These are phyloP conservation scores for Sternarchorhynchus goeldii DNA, from an alignment of 2,797 vertebrate species.

Conservation along the genomic window DNA sequence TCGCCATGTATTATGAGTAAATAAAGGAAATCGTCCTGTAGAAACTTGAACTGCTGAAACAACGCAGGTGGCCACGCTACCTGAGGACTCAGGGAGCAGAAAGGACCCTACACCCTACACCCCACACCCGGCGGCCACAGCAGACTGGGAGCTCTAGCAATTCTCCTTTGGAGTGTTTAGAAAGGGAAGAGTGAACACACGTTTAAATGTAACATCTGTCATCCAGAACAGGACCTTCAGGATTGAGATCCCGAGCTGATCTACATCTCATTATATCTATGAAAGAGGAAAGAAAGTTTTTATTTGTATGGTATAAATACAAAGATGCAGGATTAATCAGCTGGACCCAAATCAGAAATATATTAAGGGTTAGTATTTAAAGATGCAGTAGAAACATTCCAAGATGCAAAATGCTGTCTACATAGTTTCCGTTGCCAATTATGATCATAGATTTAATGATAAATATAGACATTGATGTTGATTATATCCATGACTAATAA, in stretches of 20 bases:
- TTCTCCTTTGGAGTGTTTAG: no score
- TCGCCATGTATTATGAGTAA: background rate
- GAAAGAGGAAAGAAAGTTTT: background rate
- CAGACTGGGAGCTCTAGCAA: background rate
- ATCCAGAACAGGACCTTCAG: background rate
- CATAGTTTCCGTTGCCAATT: conserved; percentile 2
- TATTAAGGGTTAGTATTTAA: background rate
- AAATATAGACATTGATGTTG: conserved; percentile 9
- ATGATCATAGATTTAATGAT: conserved; percentile 5
- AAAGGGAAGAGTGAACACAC: no score
- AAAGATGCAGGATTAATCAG: background rate
- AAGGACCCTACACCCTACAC: no score
- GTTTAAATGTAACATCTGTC: no score
- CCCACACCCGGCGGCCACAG: background rate
- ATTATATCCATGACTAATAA: conserved; percentile 2
- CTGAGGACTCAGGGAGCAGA: background rate
- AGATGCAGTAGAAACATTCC: background rate
- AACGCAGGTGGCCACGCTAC: background rate
- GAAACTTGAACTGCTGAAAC: background rate
- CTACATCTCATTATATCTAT: background rate
- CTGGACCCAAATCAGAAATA: conserved; percentile 6
- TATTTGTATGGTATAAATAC: background rate
- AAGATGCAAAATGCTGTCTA: background rate
- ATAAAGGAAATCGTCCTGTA: background rate
- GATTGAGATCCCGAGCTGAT: no score